These are phyloP conservation scores for Melopsittacus undulatus DNA, from an alignment of 2,797 vertebrate genomes.

Conservation along the genomic window DNA sequence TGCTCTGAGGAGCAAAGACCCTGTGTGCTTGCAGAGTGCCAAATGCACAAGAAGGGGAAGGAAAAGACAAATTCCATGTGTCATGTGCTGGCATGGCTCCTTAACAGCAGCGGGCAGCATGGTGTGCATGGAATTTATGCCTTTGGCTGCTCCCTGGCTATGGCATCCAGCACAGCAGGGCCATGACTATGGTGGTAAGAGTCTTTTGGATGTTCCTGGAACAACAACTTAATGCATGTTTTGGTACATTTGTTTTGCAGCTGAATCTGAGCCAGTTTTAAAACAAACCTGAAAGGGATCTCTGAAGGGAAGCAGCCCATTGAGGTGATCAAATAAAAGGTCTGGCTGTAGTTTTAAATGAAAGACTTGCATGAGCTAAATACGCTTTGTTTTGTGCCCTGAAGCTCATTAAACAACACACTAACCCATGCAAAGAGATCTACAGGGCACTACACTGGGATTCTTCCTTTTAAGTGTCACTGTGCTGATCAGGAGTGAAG, in stretches of 20 bases:
- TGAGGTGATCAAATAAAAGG: neutral
- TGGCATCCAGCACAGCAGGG: neutral
- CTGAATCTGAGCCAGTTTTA: neutral
- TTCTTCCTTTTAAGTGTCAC: neutral
- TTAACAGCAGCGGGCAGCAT: neutral
- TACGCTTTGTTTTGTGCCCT: neutral
- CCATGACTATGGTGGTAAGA: fast-evolving
- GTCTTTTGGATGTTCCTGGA: neutral
- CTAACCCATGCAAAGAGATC: neutral
- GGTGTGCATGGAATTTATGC: neutral
- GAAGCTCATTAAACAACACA: neutral
- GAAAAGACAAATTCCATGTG: neutral
- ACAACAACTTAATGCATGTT: fast-evolving
- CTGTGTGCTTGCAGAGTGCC: too few species aligned
- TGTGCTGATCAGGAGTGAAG: neutral
- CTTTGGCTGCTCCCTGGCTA: neutral
- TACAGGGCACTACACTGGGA: neutral
- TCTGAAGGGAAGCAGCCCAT: neutral
- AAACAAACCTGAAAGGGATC: neutral
- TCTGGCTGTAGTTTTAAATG: neutral
- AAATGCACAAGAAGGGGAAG: neutral
- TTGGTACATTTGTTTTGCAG: neutral
- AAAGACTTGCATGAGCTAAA: neutral
- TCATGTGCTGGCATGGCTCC: fast-evolving
- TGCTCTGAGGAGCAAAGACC: neutral